A percentile compares a stretch with the other conserved stretches of the same genome.
Evolutionary conservation across 2,888 invertebrate genomes (phyloP).

Genomic region (Hydropsyche betteni): DNA sequence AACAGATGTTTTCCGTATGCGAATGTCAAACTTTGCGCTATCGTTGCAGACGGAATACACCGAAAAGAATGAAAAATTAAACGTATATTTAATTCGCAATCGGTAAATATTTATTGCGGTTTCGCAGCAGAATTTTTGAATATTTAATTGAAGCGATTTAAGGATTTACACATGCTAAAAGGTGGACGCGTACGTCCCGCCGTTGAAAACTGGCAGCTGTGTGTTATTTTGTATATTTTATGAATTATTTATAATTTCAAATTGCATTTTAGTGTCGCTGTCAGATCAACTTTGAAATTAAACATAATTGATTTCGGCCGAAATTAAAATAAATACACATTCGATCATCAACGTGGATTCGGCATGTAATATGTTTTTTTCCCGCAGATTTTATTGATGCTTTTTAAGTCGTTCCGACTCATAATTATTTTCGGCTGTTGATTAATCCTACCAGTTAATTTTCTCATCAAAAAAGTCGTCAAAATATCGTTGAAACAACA

Average conservation of each 20-base stretch:
- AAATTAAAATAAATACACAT: conserved; percentile 1
- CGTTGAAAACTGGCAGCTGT: too few relatives aligned
- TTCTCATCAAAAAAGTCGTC: background rate
- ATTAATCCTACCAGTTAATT: too few relatives aligned
- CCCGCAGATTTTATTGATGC: background rate
- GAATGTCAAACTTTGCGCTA: conserved; percentile 26
- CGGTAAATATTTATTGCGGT: conserved; percentile 10
- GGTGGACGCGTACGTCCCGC: too few relatives aligned
- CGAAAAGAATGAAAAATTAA: too few relatives aligned
- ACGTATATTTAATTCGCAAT: background rate
- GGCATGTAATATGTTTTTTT: background rate
- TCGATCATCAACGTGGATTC: background rate
- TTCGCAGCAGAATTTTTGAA: background rate
- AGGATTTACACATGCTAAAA: too few relatives aligned
- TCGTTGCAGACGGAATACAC: too few relatives aligned
- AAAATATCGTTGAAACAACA: conserved; percentile 22
- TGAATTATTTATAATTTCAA: too few relatives aligned
- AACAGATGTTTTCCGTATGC: conserved; percentile 30
- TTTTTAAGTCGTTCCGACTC: background rate
- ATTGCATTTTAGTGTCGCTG: conserved; percentile 45
- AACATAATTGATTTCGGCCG: too few relatives aligned
- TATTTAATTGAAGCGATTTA: too few relatives aligned
- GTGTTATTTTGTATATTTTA: too few relatives aligned
- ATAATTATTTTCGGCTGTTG: too few relatives aligned
- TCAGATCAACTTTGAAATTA: conserved; percentile 16